Evolutionary conservation across 1,140 invertebrate genomes (phyloP).

Genomic region (Drosophila orena): DNA sequence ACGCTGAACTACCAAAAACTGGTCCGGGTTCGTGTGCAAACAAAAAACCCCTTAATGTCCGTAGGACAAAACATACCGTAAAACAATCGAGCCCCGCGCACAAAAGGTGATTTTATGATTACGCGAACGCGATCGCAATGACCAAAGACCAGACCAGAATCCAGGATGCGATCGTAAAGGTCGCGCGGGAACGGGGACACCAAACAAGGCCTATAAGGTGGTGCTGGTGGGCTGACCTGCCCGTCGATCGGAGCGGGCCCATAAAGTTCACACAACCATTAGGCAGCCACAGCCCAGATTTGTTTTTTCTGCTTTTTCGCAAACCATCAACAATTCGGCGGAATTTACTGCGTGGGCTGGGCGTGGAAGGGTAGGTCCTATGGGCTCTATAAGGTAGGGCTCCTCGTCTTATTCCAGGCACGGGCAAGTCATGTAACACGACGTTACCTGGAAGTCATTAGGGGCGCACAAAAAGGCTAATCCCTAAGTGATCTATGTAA

Average conservation of each 20-base stretch:
- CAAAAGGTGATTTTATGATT: constrained; percentile 63
- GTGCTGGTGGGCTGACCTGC: constrained; percentile 33
- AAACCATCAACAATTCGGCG: constrained; percentile 64
- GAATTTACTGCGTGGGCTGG: constrained; percentile 51
- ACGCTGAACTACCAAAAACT: constrained; percentile 48
- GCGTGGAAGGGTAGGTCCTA: constrained; percentile 40
- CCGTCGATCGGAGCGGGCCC: constrained; percentile 23
- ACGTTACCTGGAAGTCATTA: constrained; percentile 80
- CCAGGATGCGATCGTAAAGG: constrained; percentile 13
- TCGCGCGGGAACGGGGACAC: constrained; percentile 64
- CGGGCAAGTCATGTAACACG: constrained; percentile 69
- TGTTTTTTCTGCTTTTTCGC: constrained; percentile 58
- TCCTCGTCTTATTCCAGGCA: constrained; percentile 25
- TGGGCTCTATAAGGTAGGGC: constrained; percentile 17
- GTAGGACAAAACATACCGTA: constrained; percentile 68
- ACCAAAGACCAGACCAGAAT: constrained; percentile 36
- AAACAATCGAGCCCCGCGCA: constrained; percentile 64
- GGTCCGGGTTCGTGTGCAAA: constrained; percentile 57
- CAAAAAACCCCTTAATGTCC: constrained; percentile 79
- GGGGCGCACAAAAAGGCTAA: constrained; percentile 52
- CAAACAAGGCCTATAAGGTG: constrained; percentile 55
- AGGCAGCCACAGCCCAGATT: constrained; percentile 64
- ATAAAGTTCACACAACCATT: constrained; percentile 79
- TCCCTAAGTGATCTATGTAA: constrained; percentile 31
- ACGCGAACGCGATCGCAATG: constrained; percentile 32